Percentiles rank a stretch among this genome's conserved stretches.
phyloP scores from a whole-genome alignment of 2,113 vertebrate species.

The Paracyprichromis sp. region DNA sequence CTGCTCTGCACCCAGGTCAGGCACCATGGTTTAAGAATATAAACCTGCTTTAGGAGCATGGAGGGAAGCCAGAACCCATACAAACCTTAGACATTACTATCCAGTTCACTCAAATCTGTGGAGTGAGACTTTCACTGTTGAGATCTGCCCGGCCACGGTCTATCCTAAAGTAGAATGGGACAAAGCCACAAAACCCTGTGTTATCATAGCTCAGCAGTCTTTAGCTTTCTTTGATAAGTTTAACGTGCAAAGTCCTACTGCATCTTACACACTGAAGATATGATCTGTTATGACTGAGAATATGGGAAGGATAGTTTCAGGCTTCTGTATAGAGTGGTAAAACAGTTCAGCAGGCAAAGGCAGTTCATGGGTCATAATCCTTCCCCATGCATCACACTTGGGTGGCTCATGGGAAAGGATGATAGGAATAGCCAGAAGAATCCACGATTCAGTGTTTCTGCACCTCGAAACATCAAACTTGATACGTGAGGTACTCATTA shows the following conservation, averaged over 20 bases:
- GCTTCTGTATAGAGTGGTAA: not conserved
- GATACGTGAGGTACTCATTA: not conserved
- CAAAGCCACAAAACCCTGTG: not conserved
- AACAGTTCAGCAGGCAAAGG: not conserved
- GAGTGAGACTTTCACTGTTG: not conserved
- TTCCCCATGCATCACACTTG: not conserved
- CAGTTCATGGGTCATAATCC: not conserved
- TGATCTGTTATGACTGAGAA: not conserved
- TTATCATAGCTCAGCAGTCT: not conserved
- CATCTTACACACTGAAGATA: not conserved
- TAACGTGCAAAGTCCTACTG: not conserved
- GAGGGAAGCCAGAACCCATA: not conserved
- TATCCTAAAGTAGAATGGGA: not conserved
- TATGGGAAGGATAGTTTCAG: not conserved
- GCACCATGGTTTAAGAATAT: not conserved
- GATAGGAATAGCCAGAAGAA: not conserved
- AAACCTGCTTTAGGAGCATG: not conserved
- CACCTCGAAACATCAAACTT: not conserved
- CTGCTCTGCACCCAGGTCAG: not conserved
- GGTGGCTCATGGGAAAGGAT: not conserved
- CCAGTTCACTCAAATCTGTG: not conserved
- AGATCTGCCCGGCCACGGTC: not conserved
- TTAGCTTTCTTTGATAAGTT: not conserved
- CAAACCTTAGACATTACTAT: not conserved
- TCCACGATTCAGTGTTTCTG: not conserved